A percentile compares a stretch with the other conserved stretches of the same genome.
Conservation (phyloP, 2,797 vertebrate genomes). For the Pipistrellus pipistrellus region DNA sequence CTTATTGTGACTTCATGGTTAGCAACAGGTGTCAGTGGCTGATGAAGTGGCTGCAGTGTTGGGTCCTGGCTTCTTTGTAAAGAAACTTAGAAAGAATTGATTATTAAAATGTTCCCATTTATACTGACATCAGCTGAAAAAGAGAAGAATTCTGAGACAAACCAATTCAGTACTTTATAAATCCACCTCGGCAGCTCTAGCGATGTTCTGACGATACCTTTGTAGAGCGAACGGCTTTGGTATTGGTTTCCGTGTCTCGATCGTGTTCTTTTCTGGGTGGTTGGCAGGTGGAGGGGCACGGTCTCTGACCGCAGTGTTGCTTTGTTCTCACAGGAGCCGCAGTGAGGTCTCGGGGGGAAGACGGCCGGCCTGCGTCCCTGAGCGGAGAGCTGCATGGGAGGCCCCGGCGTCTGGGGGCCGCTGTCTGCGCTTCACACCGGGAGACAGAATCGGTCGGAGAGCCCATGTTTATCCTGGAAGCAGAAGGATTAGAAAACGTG, state of each 20-base stretch:
- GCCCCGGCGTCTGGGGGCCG: conserved; percentile 59
- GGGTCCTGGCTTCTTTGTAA: conserved; percentile 46
- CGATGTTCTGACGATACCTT: background rate
- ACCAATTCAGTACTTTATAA: background rate
- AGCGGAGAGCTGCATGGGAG: background rate
- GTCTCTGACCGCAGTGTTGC: conserved; percentile 56
- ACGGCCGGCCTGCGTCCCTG: conserved; percentile 34
- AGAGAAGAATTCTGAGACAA: conserved; percentile 16
- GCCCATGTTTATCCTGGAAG: conserved; percentile 60
- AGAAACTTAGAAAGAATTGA: conserved; percentile 51
- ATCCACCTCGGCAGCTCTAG: background rate
- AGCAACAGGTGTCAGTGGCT: conserved; percentile 52
- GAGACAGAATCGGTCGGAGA: conserved; percentile 45
- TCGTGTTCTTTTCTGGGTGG: background rate
- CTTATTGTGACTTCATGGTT: conserved; percentile 76
- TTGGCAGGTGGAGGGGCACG: background rate
- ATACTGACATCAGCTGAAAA: background rate
- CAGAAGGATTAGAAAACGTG: background rate
- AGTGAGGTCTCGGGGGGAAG: conserved; percentile 44
- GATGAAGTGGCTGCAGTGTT: background rate
- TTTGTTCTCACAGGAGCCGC: conserved; percentile 79
- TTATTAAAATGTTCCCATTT: conserved; percentile 44
- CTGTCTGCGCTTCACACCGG: background rate
- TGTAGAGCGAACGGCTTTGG: background rate
- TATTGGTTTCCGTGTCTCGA: conserved; percentile 29